phyloP scores from a whole-genome alignment of 2,113 vertebrate genomes.

The Thunnus thynnus region DNA sequence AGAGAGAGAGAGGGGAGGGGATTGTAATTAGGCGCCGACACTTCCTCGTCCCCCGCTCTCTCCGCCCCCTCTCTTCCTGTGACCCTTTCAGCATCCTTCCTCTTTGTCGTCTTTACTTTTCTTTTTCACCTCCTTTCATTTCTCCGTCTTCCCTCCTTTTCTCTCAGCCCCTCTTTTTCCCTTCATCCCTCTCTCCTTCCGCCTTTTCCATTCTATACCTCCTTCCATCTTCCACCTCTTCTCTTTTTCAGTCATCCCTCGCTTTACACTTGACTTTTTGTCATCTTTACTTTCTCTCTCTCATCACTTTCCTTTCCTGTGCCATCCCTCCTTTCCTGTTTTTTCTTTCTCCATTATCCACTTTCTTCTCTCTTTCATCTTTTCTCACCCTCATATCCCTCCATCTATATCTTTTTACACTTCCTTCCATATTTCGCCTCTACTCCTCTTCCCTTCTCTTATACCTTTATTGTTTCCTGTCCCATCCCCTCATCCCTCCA shows the following conservation, averaged over 20 bases:
- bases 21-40: slow-evolving; percentile 31
- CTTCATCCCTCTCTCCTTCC: not conserved
- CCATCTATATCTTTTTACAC: too few species aligned
- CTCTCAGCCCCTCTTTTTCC: not conserved
- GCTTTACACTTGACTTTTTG: too few species aligned
- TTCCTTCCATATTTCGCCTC: too few species aligned
- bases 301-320: too few species aligned
- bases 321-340: too few species aligned
- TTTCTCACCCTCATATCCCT: too few species aligned
- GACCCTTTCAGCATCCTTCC: not conserved
- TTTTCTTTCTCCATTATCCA: too few species aligned
- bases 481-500: too few species aligned
- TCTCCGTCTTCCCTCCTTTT: not conserved
- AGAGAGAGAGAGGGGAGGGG: not conserved
- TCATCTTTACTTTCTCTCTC: too few species aligned
- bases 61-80: not conserved
- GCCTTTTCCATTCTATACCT: not conserved
- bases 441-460: too few species aligned
- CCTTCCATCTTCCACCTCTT: not conserved
- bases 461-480: too few species aligned
- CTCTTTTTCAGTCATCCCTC: not conserved
- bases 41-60: not conserved
- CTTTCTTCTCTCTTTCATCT: too few species aligned
- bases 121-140: not conserved
- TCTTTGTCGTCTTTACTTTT: not conserved